Conservation (phyloP, 2,113 vertebrate species). For the Oncorhynchus tshawytscha region DNA sequence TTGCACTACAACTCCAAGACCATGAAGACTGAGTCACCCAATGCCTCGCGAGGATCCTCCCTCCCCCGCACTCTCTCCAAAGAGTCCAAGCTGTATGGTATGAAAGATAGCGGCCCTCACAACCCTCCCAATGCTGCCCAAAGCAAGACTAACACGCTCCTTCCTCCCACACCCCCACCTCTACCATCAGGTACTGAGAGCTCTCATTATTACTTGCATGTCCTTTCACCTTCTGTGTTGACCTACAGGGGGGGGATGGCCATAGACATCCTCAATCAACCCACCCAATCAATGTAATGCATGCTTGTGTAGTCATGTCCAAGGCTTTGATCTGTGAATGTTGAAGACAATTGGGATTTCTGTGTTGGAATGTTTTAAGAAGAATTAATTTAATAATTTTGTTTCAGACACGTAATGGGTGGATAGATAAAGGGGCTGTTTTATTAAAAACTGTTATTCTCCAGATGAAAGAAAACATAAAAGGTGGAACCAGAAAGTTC, state of each 20-base stretch:
- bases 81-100: conserved; percentile 98
- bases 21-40: conserved; percentile 93
- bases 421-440: neutral
- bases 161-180: conserved; percentile 94
- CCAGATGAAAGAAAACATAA: neutral
- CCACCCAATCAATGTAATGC: conserved; percentile 28
- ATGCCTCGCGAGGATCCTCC: conserved; percentile 93
- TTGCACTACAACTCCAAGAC: conserved; percentile 99
- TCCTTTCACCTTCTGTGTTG: conserved; percentile 30
- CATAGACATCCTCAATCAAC: conserved; percentile 23
- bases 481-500: neutral
- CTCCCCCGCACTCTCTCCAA: conserved; percentile 95
- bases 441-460: neutral
- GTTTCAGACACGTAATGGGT: no score
- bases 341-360: neutral
- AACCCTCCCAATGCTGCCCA: conserved; percentile 79
- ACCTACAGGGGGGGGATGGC: conserved; percentile 11
- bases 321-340: neutral
- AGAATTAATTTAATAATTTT: no score
- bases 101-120: conserved; percentile 86
- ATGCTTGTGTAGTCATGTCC: conserved; percentile 14
- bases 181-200: conserved; percentile 89
- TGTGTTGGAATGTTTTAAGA: no score
- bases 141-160: conserved; percentile 92
- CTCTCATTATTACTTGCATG: conserved; percentile 60